A percentile compares a stretch with the other conserved stretches of the same genome.
Conservation (phyloP, 53 echinoderm and acorn worm genomes). For the Holothuria scabra region DNA sequence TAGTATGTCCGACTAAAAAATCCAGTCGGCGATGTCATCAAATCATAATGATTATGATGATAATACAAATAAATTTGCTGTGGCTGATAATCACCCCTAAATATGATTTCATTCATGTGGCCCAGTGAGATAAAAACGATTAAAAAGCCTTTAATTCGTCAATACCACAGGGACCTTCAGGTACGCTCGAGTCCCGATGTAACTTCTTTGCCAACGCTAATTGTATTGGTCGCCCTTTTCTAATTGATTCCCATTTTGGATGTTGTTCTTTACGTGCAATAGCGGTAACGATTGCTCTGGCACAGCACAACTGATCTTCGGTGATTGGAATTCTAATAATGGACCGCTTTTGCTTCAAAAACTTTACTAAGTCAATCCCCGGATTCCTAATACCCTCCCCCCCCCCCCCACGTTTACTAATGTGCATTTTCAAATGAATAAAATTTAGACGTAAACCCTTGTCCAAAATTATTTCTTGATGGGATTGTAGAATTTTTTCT, state of each 20-base stretch:
- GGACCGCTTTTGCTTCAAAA: not conserved
- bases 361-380: not conserved
- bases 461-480: slow-evolving; percentile 33
- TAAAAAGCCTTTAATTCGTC: no score
- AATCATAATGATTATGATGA: slow-evolving; percentile 55
- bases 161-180: not conserved
- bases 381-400: not conserved
- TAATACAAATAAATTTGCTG: slow-evolving; percentile 37
- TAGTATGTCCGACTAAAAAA: slow-evolving; percentile 55
- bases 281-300: slow-evolving; percentile 69
- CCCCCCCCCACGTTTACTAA: no score
- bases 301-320: slow-evolving; percentile 52
- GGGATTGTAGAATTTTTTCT: slow-evolving; percentile 12
- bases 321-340: not conserved
- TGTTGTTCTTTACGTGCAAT: slow-evolving; percentile 46
- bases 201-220: not conserved
- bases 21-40: slow-evolving; percentile 39
- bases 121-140: not conserved
- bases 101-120: no score
- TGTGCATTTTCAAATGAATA: slow-evolving; percentile 37
- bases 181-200: slow-evolving; percentile 41
- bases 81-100: no score
- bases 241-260: slow-evolving; percentile 36
- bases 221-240: slow-evolving; percentile 41
- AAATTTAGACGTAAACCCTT: slow-evolving; percentile 23